A percentile compares a stretch with the other conserved stretches of the same genome.
Conservation (phyloP, 2,113 vertebrate genomes). For the Cheirogaleus medius region DNA sequence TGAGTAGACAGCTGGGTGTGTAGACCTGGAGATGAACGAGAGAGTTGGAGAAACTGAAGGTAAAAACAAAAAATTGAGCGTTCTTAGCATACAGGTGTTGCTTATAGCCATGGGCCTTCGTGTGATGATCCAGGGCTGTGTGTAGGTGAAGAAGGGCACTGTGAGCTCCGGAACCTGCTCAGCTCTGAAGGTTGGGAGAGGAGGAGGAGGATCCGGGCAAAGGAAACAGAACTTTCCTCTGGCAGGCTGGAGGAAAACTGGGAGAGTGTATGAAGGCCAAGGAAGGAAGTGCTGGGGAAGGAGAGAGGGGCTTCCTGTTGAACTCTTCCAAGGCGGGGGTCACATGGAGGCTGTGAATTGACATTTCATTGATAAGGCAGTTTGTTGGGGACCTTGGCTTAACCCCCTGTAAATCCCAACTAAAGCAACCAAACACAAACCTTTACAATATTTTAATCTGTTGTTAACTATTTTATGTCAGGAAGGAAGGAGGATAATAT, state of each 20-base stretch:
- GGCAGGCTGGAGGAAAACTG: not conserved
- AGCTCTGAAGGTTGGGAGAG: fast-evolving
- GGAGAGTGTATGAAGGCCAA: not conserved
- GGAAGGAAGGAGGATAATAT: slow-evolving; percentile 38
- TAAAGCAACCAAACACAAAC: not conserved
- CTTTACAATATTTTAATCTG: not conserved
- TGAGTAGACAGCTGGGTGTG: fast-evolving
- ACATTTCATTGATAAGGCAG: not conserved
- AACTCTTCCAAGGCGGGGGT: too few relatives aligned
- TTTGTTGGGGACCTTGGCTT: not conserved
- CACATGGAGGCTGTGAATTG: not conserved
- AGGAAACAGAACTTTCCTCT: not conserved
- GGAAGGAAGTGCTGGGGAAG: not conserved
- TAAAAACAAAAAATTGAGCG: not conserved
- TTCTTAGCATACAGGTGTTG: not conserved
- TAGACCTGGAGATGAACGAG: not conserved
- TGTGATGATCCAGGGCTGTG: fast-evolving
- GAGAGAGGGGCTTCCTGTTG: too few relatives aligned
- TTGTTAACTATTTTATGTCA: slow-evolving; percentile 39
- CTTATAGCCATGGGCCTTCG: not conserved
- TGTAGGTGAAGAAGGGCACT: too few relatives aligned
- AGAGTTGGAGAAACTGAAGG: not conserved
- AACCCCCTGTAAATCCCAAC: not conserved
- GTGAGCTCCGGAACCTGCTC: not conserved
- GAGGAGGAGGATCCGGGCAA: not conserved